Conservation (phyloP, 2,113 vertebrate genomes). For the Thamnaconus septentrionalis region DNA sequence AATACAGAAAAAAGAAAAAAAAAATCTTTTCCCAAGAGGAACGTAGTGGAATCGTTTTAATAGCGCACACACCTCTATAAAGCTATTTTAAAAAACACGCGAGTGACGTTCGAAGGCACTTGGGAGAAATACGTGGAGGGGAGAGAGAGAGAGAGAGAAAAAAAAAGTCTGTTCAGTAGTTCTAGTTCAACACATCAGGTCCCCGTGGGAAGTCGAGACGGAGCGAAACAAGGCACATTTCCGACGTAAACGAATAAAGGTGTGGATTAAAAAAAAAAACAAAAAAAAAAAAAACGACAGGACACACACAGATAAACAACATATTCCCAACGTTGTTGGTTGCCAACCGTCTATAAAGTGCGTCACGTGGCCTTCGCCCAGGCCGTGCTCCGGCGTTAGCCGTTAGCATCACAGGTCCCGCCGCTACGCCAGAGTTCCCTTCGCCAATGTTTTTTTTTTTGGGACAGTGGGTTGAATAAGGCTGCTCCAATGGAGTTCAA, state of each 20-base stretch:
- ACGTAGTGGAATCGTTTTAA: conserved; percentile 16
- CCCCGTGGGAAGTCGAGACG: conserved; percentile 9
- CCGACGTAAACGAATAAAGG: conserved; percentile 18
- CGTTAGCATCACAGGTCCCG: too few relatives aligned
- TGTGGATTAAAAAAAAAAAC: conserved; percentile 15
- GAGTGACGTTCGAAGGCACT: conserved; percentile 58
- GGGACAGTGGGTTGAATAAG: too few relatives aligned
- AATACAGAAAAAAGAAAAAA: not conserved
- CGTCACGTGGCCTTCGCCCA: conserved; percentile 35
- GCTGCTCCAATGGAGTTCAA: too few relatives aligned
- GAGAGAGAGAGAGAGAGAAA: too few relatives aligned
- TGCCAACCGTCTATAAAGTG: conserved; percentile 71
- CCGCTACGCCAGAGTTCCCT: too few relatives aligned
- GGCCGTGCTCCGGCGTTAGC: not conserved
- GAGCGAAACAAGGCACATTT: conserved; percentile 52
- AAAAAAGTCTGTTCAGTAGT: not conserved
- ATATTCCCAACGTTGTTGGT: not conserved
- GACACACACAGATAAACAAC: not conserved
- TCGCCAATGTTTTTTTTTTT: too few relatives aligned
- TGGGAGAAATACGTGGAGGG: conserved; percentile 4
- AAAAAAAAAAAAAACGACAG: conserved; percentile 8
- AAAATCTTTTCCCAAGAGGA: conserved; percentile 30
- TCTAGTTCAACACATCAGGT: conserved; percentile 4
- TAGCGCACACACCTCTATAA: conserved; percentile 36
- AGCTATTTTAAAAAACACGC: conserved; percentile 35